Conservation (phyloP, 2,113 vertebrate species). For the Heloderma charlesbogerti region DNA sequence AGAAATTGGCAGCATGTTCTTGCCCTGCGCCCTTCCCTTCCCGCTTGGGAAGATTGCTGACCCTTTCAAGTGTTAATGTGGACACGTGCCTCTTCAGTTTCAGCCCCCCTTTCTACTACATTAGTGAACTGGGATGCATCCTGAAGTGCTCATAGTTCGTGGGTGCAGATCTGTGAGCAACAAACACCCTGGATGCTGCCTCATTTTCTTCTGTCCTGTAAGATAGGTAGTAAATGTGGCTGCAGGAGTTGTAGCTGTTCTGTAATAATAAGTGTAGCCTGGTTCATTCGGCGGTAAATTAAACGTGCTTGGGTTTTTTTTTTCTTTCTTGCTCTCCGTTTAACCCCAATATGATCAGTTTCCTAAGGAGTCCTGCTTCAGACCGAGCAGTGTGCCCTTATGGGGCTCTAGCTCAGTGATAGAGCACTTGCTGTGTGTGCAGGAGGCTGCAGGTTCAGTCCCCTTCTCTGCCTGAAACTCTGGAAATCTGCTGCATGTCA, state of each 20-base stretch:
- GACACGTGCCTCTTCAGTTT: neutral
- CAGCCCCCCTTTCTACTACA: neutral
- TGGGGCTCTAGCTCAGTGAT: neutral
- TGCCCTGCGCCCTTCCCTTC: neutral
- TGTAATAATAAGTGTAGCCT: too few relatives aligned
- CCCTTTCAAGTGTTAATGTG: too few relatives aligned
- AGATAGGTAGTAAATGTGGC: neutral
- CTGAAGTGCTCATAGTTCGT: neutral
- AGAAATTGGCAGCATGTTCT: neutral
- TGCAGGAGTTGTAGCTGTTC: neutral
- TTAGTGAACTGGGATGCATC: neutral
- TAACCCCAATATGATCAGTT: too few relatives aligned
- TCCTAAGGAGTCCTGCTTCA: too few relatives aligned
- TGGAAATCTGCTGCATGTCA: neutral
- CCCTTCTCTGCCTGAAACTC: neutral
- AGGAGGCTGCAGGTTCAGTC: neutral
- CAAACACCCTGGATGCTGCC: too few relatives aligned
- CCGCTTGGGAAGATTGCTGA: neutral
- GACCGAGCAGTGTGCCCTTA: too few relatives aligned
- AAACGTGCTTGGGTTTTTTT: too few relatives aligned
- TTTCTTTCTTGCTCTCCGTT: too few relatives aligned
- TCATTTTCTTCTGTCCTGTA: neutral
- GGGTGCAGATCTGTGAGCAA: neutral
- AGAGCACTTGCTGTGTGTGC: neutral
- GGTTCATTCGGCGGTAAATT: too few relatives aligned